Percentiles rank a stretch among this genome's conserved stretches.
phyloP scores from a whole-genome alignment of 2,888 invertebrate species.

The Agrilus biguttatus region DNA sequence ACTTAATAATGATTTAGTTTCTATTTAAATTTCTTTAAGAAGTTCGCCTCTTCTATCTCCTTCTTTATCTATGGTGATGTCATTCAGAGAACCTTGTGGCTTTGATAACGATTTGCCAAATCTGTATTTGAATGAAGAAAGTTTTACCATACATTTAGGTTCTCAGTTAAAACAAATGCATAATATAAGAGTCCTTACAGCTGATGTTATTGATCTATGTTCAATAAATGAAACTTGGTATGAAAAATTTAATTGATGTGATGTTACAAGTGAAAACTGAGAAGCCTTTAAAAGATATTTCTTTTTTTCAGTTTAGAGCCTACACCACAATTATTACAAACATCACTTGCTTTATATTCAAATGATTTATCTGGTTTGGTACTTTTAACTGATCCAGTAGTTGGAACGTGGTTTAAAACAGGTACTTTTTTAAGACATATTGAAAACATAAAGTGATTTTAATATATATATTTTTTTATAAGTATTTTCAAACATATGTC shows the following conservation, averaged over 20 bases:
- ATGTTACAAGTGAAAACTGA: background rate
- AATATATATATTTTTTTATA: conserved; percentile 20
- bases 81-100: background rate
- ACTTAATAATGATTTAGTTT: background rate
- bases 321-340: conserved; percentile 74
- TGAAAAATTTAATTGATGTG: conserved; percentile 7
- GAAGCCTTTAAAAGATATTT: background rate
- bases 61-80: conserved; percentile 13
- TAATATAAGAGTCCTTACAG: conserved; percentile 83
- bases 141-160: conserved; percentile 94
- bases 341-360: conserved; percentile 86
- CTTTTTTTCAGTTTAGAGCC: conserved; percentile 35
- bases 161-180: conserved; percentile 98
- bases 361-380: conserved; percentile 80
- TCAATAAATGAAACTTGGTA: conserved; percentile 29
- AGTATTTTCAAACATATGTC: conserved; percentile 57
- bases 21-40: conserved; percentile 15
- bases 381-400: conserved; percentile 52
- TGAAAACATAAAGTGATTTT: conserved; percentile 20
- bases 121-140: conserved; percentile 51
- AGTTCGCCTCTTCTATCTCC: conserved; percentile 34
- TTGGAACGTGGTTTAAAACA: conserved; percentile 27
- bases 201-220: conserved; percentile 71
- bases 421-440: conserved; percentile 9
- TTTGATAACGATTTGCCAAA: too few species aligned